Base-by-base conservation (phyloP, 2,113 vertebrate genomes). In the Tachuris rubrigastra region DNA sequence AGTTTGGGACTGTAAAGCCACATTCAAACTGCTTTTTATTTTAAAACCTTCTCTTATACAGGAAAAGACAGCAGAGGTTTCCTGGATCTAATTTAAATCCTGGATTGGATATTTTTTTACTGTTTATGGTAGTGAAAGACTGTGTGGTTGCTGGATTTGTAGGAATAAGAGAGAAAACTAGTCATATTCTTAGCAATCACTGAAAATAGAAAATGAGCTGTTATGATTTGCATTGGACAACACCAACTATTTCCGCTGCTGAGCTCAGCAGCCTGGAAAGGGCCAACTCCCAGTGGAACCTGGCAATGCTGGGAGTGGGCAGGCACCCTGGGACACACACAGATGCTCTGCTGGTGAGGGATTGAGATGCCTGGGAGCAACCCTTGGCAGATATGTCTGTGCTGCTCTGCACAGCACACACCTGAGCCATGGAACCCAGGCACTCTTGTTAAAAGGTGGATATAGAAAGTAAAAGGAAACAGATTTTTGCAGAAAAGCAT, bases 161-260 rank as follows among this genome's bases (percentile, higher is more conserved):
- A 2, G 49, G 39, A 85, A 60, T 65, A 77, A 80, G 65, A 55
- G 78, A 86, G 78, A 84, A 84, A 92, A 81, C 14, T 46, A 55
- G 63, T 83, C 75, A 55, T 91, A 77, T 96, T 86, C 78, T 93
- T 87, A 90, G 85, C 75, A 90, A 59, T 42, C 52, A 37, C 94
- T 55, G 59, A 85, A 86, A 96, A 95, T 59, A 95, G 93, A 59
- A 80, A 84, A 73, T 4, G 30, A 90, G 28, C 28, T 0, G 0
- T 10, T 67, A 79, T 75, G 95, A 71, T 92, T 79, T 63, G 58
- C 21, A 1, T 1, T 50, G 89, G 81, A 42, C 79, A 96, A 10
- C 42, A 10, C 8, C 63, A n/a, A 35, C 31, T 8, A 1, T 10
- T 87, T 23, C 79, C 8, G 6, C 12, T 6, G 66, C 80, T 14